phyloP scores from a whole-genome alignment of 2,113 vertebrate genomes.

The Onychorhynchus coronatus region DNA sequence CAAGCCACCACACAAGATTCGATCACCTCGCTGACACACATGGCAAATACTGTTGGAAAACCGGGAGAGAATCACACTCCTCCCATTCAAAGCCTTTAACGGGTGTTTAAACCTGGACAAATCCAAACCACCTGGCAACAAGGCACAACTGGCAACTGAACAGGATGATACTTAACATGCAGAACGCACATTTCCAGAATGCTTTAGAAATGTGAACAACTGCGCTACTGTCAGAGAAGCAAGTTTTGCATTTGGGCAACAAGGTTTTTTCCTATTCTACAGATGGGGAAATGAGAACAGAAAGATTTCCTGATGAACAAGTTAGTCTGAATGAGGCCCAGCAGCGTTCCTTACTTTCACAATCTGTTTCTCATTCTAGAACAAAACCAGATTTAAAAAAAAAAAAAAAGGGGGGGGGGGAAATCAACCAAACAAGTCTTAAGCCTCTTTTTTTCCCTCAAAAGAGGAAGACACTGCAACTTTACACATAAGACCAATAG shows the following conservation, averaged over 20 bases:
- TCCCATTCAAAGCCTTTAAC: neutral
- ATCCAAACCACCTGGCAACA: constrained; percentile 15
- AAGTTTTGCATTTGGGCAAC: constrained; percentile 24
- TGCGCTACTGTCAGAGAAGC: neutral
- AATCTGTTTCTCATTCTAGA: constrained; percentile 7
- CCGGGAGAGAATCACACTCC: neutral
- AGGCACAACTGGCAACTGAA: neutral
- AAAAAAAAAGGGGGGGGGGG: too few relatives aligned
- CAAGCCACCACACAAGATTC: neutral
- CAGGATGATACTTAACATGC: constrained; percentile 5
- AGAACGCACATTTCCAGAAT: neutral
- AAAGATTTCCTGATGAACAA: constrained; percentile 42
- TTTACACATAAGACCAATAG: neutral
- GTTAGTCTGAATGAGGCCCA: constrained; percentile 16
- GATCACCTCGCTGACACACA: neutral
- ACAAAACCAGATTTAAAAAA: neutral
- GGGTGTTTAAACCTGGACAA: neutral
- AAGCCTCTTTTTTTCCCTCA: neutral
- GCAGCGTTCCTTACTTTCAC: constrained; percentile 1
- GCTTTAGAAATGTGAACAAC: constrained; percentile 18
- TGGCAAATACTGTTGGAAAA: neutral
- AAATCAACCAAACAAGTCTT: neutral
- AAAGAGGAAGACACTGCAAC: neutral
- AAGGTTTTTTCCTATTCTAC: neutral
- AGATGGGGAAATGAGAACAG: constrained; percentile 35